Evolutionary conservation across 2,113 vertebrate genomes (phyloP).

Genomic region (Cavia porcellus): DNA sequence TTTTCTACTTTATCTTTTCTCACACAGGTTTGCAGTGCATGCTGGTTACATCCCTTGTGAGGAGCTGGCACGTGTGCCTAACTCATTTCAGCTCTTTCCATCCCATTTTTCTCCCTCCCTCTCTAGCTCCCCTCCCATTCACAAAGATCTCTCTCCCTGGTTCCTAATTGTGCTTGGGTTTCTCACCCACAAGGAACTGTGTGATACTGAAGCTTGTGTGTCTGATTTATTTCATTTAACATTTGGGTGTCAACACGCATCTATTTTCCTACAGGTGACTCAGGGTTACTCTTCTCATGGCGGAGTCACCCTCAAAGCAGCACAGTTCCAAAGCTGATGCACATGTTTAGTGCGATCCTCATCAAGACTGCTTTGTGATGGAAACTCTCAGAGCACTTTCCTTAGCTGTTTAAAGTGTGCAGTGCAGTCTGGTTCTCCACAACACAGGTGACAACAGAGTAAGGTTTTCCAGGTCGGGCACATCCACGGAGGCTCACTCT

Average conservation of each 20-base stretch:
- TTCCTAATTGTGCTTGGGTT: not conserved
- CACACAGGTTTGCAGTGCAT: not conserved
- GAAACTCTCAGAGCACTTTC: not conserved
- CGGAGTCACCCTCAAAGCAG: not conserved
- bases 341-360: not conserved
- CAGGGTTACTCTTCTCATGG: not conserved
- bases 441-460: not conserved
- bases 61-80: not conserved
- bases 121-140: not conserved
- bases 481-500: not conserved
- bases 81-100: not conserved
- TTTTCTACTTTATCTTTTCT: not conserved
- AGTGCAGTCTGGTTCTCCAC: not conserved
- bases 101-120: not conserved
- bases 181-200: not conserved
- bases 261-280: not conserved
- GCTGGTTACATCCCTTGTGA: not conserved
- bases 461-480: not conserved
- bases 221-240: not conserved
- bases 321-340: not conserved
- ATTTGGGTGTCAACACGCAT: not conserved
- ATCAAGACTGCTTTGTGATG: not conserved
- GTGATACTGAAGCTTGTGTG: not conserved
- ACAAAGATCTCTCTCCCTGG: not conserved
- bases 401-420: not conserved